Evolutionary conservation across 2,797 vertebrate species (phyloP).

Genomic region (Sebastes nivosus): DNA sequence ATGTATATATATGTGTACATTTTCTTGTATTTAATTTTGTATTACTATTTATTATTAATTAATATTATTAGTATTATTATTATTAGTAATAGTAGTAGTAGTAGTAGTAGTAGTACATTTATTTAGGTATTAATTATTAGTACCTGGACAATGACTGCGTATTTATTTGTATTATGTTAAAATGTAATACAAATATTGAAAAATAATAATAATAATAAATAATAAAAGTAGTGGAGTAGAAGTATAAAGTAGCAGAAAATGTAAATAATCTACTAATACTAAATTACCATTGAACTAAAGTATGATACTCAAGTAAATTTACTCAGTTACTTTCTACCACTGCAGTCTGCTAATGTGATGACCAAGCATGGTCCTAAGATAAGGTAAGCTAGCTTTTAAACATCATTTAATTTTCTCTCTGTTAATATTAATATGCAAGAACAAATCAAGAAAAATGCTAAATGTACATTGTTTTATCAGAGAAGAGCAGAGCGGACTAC

Average conservation of each 20-base stretch:
- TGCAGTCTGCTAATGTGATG: conserved; percentile 12
- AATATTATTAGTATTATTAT: too few relatives aligned
- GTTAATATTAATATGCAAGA: background rate
- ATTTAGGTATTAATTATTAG: too few relatives aligned
- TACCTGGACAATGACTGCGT: too few relatives aligned
- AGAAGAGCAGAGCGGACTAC: background rate
- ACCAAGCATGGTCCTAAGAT: background rate
- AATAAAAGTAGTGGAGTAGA: background rate
- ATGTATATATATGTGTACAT: too few relatives aligned
- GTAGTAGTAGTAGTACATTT: too few relatives aligned
- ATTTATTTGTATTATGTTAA: too few relatives aligned
- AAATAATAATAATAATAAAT: too few relatives aligned
- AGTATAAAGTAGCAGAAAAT: background rate
- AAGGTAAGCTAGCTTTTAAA: background rate
- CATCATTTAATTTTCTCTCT: background rate
- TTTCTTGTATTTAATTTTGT: too few relatives aligned
- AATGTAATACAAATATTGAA: too few relatives aligned
- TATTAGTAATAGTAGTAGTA: too few relatives aligned
- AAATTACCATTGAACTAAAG: too few relatives aligned
- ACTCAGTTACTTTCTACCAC: background rate
- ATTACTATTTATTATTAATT: too few relatives aligned
- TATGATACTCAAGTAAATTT: background rate
- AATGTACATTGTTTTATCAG: background rate
- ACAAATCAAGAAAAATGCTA: background rate
- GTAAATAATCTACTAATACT: rapidly evolving